Base-by-base conservation (phyloP, 2,113 vertebrate species). In the Cebidichthys violaceus region DNA sequence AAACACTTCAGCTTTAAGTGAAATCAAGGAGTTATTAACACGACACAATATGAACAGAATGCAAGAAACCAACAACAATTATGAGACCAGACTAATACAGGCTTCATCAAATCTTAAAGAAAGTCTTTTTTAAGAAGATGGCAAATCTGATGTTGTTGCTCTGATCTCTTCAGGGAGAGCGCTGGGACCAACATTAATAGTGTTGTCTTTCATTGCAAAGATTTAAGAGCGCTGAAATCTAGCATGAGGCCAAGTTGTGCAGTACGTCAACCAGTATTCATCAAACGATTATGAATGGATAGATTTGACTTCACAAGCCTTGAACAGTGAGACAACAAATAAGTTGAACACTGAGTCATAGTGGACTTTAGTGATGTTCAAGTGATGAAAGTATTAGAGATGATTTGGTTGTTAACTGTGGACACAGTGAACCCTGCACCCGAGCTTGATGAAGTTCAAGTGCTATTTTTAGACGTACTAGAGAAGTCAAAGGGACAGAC, bases 401-500 rank as follows among this genome's bases (percentile, higher is more conserved):
- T 10, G 27, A 37, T 78, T 61, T 54, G 7, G 13, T 0, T 57
- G 24, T 22, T 35, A 5, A 35, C 31, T 15, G 3, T 41, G 1
- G 11, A 64, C 45, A 54, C 70, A 45, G 45, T 82, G 78, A 82
- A 62, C 75, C 66, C 60, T 57, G 29, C 22, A 22, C 67, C 24
- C 50, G 3, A 62, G 76, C 29, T 22, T 27, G 27, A 72, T 62
- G 57, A 69, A 66, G 27, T 47, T 60, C 54, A 47, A 24, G 1
- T 0, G 1, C 84, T 90, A 87, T 90, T 73, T 87, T 88, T 79
- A 82, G 85, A 82, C 74, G n/a, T 70, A 29, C 59, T 60, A 18
- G 35, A 11, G 22, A 66, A 74, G 88, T 60, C 57, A 87, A 70
- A 69, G 75, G 29, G 65, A 67, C 33, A 29, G 39, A 9, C 13